phyloP scores from a whole-genome alignment of 2,797 vertebrate genomes.

The Kryptopterus vitreolus region DNA sequence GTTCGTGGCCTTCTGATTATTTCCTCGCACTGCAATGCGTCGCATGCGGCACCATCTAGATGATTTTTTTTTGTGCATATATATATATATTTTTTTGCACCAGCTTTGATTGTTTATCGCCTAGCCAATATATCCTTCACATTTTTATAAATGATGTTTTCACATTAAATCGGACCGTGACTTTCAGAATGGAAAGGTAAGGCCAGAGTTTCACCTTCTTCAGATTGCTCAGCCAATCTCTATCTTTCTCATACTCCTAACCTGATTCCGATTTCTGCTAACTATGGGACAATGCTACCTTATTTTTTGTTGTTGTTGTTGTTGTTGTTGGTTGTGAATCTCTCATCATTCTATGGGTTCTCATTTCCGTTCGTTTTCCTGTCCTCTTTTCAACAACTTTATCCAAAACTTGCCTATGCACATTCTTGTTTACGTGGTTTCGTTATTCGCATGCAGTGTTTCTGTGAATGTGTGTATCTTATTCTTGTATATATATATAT shows the following conservation, averaged over 20 bases:
- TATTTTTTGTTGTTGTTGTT: conserved; percentile 55
- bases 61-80: neutral
- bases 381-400: conserved; percentile 18
- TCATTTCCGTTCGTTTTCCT: conserved; percentile 14
- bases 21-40: conserved; percentile 27
- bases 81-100: conserved; percentile 56
- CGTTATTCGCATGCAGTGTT: conserved; percentile 49
- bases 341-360: conserved; percentile 25
- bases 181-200: conserved; percentile 85
- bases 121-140: conserved; percentile 78
- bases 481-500: conserved; percentile 1
- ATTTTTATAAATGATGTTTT: conserved; percentile 82
- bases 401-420: conserved; percentile 26
- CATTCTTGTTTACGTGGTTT: conserved; percentile 20
- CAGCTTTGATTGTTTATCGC: conserved; percentile 76
- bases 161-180: conserved; percentile 82
- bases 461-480: conserved; percentile 42
- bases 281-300: conserved; percentile 69
- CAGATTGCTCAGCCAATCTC: conserved; percentile 71
- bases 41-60: conserved; percentile 67
- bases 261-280: conserved; percentile 57
- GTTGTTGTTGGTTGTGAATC: conserved; percentile 20
- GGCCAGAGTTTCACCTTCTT: conserved; percentile 76
- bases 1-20: conserved; percentile 25
- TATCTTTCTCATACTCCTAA: conserved; percentile 68